These are phyloP conservation scores for Ophioderma brevispina DNA, from an alignment of 35 echinoderm and acorn worm species.

Conservation along the genomic window DNA sequence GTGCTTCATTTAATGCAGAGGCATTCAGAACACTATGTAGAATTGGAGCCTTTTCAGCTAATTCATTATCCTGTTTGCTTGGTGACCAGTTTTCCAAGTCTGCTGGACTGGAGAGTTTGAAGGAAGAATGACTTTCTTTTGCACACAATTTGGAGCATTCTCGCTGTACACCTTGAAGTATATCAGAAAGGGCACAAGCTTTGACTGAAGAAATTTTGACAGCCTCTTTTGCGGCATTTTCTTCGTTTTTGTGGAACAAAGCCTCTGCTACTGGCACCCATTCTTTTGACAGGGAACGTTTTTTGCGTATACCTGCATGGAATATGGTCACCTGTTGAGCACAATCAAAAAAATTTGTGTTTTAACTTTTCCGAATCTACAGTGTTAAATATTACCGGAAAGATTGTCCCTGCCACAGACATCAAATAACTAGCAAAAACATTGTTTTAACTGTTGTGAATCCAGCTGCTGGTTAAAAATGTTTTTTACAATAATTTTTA, in stretches of 20 bases:
- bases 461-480: no score
- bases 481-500: no score
- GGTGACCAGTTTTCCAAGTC: background rate
- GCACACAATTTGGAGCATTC: background rate
- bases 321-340: background rate
- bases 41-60: background rate
- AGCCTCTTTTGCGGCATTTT: background rate
- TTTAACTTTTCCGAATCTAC: no score
- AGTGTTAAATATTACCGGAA: no score
- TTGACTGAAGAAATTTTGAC: background rate
- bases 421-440: no score
- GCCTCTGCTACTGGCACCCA: background rate
- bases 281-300: background rate
- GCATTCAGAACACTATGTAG: background rate
- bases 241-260: background rate
- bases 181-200: background rate
- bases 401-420: no score
- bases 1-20: background rate
- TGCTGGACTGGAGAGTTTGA: background rate
- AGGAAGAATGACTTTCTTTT: background rate
- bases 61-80: background rate
- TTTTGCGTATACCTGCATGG: background rate
- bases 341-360: no score
- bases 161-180: background rate
- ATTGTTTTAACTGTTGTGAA: no score